Conservation (phyloP, 2,888 invertebrate species). For the Drosophila percnosoma region DNA sequence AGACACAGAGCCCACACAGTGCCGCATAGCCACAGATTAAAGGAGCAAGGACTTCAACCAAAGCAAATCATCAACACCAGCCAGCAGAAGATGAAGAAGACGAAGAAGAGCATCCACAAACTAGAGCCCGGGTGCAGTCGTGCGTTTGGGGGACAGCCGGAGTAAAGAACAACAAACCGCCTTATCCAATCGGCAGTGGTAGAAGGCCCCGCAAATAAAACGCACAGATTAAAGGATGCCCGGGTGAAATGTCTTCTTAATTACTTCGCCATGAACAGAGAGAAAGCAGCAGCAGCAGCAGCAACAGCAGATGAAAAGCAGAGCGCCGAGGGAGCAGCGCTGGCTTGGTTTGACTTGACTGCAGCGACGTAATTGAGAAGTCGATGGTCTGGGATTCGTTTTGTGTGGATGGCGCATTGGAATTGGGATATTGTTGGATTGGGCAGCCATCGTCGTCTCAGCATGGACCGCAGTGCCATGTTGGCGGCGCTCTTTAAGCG, state of each 20-base stretch:
- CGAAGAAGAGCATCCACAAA: conserved; percentile 34
- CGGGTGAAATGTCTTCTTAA: conserved; percentile 81
- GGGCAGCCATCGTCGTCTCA: conserved; percentile 47
- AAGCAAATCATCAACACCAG: conserved; percentile 54
- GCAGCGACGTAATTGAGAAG: conserved; percentile 72
- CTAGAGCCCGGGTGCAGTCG: conserved; percentile 45
- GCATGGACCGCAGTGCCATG: conserved; percentile 40
- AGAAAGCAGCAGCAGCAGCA: neutral
- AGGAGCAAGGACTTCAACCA: conserved; percentile 36
- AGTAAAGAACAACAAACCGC: conserved; percentile 48
- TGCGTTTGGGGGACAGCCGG: conserved; percentile 45
- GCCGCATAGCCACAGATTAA: conserved; percentile 49
- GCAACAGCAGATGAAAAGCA: neutral
- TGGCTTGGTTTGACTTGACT: conserved; percentile 22
- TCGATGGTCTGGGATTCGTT: conserved; percentile 53
- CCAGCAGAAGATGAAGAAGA: conserved; percentile 11
- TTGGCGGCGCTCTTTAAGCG: conserved; percentile 73
- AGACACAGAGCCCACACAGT: conserved; percentile 24
- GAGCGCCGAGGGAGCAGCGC: neutral
- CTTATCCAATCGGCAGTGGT: neutral
- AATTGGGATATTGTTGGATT: conserved; percentile 19
- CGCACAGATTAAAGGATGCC: conserved; percentile 82
- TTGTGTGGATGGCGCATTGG: conserved; percentile 18
- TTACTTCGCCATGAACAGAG: conserved; percentile 75
- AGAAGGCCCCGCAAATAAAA: conserved; percentile 67